Conservation (phyloP, 2,113 vertebrate genomes). For the Numida meleagris region DNA sequence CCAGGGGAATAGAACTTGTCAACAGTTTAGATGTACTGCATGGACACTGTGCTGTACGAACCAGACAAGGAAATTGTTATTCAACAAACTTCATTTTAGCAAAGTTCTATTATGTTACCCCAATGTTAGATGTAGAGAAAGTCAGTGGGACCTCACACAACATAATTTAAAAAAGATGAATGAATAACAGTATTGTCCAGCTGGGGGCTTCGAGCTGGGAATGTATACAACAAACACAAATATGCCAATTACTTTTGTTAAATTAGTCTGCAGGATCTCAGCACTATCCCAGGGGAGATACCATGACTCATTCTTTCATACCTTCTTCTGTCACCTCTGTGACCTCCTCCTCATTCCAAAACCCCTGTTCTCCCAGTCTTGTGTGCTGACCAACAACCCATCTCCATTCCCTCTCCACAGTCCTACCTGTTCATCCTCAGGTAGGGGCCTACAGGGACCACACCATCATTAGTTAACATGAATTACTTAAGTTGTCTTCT, state of each 20-base stretch:
- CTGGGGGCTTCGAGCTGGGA: background rate
- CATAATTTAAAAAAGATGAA: background rate
- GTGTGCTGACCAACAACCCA: background rate
- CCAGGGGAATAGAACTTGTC: background rate
- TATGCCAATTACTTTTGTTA: background rate
- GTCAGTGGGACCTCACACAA: background rate
- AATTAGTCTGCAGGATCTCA: background rate
- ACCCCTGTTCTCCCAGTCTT: background rate
- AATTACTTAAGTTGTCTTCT: background rate
- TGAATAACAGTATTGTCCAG: background rate
- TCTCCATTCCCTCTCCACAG: background rate
- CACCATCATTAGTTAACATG: background rate
- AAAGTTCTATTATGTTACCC: background rate
- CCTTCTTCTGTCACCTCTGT: background rate
- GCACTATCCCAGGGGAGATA: accelerated
- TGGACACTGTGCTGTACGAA: background rate
- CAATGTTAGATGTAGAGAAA: background rate
- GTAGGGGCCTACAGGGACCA: accelerated
- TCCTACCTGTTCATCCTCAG: background rate
- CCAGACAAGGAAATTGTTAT: background rate
- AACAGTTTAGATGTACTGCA: background rate
- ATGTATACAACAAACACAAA: background rate
- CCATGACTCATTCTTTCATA: background rate
- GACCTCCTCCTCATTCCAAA: background rate
- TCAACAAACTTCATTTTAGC: background rate